Base-by-base conservation (phyloP, 2,113 vertebrate species). In the Platichthys flesus region DNA sequence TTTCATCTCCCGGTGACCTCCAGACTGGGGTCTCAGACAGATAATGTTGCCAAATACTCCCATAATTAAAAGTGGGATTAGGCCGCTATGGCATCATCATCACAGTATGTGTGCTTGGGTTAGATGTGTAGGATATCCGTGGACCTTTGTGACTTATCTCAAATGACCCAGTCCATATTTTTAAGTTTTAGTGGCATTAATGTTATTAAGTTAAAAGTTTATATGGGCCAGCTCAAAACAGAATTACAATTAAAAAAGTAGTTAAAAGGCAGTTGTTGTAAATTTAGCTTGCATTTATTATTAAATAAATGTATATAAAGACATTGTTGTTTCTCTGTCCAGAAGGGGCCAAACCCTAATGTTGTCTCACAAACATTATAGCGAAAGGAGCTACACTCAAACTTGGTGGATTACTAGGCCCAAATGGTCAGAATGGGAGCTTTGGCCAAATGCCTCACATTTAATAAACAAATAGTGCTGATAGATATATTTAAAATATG, bases 401-500 rank as follows among this genome's bases (percentile, higher is more conserved):
- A n/a, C 45, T 18, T 12, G 2, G 28, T 21, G 15, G 51, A 66
- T 24, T 18, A 12, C 47, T n/a, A 31, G 20, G 31, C 54, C 5
- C 31, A 31, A 6, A 7, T 31, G 31, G 31, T 31, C 31, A 20
- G 40, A 9, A 42, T 12, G 42, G 52, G 45, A 26, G 23, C 45
- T 9, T 1, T 4, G 1, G 52, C 24, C 57, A 55, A 67, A 62
- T 40, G 9, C 45, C n/a, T 49, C 45, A 47, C n/a, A 55, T 71
- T 68, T 65, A 14, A 18, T 64, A 20, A 66, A 65, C 18, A 76
- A 81, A 81, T 57, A 58, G 5, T 69, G 64, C 57, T 68, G 57
- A 73, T 76, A 73, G 57, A 78, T 67, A 67, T 71, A 60, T 74
- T 57, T 61, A 31, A 74, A 10, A 66, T 37, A n/a, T 31, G 69